Evolutionary conservation across 2,797 vertebrate genomes (phyloP).

Genomic region (Todus mexicanus): DNA sequence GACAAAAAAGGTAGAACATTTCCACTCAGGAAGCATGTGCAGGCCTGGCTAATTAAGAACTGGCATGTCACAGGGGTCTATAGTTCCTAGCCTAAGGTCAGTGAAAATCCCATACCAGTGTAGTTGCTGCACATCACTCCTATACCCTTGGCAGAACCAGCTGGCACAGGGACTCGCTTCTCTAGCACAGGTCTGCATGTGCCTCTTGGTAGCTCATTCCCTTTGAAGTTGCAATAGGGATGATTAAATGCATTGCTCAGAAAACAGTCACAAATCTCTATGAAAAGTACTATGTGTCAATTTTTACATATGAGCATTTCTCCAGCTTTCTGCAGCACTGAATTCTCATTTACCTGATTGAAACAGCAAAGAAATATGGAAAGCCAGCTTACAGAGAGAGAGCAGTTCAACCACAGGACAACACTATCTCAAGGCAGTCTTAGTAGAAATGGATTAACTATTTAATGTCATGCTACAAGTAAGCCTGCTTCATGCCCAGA

Average conservation of each 20-base stretch:
- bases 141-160: neutral
- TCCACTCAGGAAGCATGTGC: neutral
- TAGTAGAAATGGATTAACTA: slow-evolving; percentile 14
- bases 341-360: slow-evolving; percentile 36
- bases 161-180: neutral
- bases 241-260: slow-evolving; percentile 7
- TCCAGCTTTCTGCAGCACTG: neutral
- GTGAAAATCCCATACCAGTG: neutral
- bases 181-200: neutral
- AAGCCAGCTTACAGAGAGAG: neutral
- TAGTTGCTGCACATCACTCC: neutral
- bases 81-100: neutral
- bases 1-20: neutral
- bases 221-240: neutral
- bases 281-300: neutral
- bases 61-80: neutral
- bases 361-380: neutral
- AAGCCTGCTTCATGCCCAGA: neutral
- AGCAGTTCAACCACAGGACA: neutral
- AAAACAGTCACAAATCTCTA: slow-evolving; percentile 16
- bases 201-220: neutral
- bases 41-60: neutral
- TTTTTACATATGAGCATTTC: slow-evolving; percentile 9
- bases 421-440: slow-evolving; percentile 16
- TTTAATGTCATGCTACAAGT: neutral